Evolutionary conservation across 2,113 vertebrate species (phyloP).

Genomic region (Gambusia holbrooki): DNA sequence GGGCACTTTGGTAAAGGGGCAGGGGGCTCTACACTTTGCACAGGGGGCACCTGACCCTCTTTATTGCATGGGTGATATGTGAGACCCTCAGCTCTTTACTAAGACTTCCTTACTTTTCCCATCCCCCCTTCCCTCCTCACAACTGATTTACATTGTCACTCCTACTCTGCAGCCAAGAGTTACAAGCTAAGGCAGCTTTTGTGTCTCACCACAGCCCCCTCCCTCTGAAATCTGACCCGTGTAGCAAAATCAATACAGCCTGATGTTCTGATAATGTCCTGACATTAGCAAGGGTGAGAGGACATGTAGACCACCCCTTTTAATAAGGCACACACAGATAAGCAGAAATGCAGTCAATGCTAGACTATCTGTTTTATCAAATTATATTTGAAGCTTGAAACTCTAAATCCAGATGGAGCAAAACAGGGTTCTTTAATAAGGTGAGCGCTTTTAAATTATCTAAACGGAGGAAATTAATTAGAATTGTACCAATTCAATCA

Average conservation of each 20-base stretch:
- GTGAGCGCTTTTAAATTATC: constrained; percentile 5
- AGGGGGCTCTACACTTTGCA: constrained; percentile 26
- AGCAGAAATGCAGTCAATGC: neutral
- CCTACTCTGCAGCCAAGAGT: constrained; percentile 53
- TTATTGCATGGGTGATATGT: constrained; percentile 74
- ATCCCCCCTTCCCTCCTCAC: constrained; percentile 26
- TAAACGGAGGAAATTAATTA: constrained; percentile 6
- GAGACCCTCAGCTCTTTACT: constrained; percentile 70
- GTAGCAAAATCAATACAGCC: constrained; percentile 91
- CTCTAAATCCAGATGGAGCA: constrained; percentile 36
- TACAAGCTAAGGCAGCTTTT: constrained; percentile 75
- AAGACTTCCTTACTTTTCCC: constrained; percentile 44
- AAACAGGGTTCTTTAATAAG: constrained; percentile 10
- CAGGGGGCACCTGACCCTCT: constrained; percentile 85
- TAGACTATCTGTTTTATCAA: neutral
- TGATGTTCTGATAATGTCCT: constrained; percentile 93
- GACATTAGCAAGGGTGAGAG: constrained; percentile 89
- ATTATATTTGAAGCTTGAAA: constrained; percentile 49
- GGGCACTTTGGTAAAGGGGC: constrained; percentile 57
- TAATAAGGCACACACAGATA: constrained; percentile 35
- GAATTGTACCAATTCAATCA: constrained; percentile 2
- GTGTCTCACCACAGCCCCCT: constrained; percentile 61
- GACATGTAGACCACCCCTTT: constrained; percentile 77
- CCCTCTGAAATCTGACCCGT: constrained; percentile 89
- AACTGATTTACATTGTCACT: constrained; percentile 25